Conservation (phyloP, 30 jellyfish, hydroid and myxozoan species). For the Hydra vulgaris region DNA sequence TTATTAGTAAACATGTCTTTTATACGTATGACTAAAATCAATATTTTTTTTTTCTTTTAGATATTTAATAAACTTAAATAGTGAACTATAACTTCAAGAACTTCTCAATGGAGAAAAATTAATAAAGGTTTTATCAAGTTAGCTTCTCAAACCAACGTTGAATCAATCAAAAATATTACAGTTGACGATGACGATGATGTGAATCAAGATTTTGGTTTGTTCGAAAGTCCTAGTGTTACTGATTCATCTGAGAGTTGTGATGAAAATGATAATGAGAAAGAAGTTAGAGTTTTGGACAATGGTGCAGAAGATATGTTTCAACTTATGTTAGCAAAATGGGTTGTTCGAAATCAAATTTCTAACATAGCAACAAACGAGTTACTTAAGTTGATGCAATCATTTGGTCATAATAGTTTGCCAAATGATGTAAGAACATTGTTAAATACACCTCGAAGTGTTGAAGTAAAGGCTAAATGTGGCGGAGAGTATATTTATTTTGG, state of each 20-base stretch:
- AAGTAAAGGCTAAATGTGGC: slow-evolving; percentile 8
- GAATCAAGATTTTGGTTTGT: neutral
- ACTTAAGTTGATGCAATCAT: neutral
- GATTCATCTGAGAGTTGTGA: neutral
- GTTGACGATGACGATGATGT: neutral
- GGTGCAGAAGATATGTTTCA: neutral
- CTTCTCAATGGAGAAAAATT: too few species aligned
- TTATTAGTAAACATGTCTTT: too few species aligned
- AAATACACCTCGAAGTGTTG: slow-evolving; percentile 16
- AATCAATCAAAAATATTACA: too few species aligned
- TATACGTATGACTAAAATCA: too few species aligned
- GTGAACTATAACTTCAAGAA: too few species aligned
- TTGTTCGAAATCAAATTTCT: neutral
- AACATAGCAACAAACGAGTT: neutral
- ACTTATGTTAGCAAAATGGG: slow-evolving; percentile 12
- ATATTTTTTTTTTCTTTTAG: too few species aligned
- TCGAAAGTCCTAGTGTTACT: neutral
- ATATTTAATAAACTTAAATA: too few species aligned
- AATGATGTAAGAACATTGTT: slow-evolving; percentile 30
- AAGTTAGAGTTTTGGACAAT: neutral
- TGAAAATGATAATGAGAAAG: neutral
- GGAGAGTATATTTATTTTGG: slow-evolving; percentile 14
- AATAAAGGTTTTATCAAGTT: too few species aligned
- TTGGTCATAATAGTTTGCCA: neutral
- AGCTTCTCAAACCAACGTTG: too few species aligned